These are phyloP conservation scores for Pachyrhynchus sulphureomaculatus DNA, from an alignment of 1,140 invertebrate species.

Conservation along the genomic window DNA sequence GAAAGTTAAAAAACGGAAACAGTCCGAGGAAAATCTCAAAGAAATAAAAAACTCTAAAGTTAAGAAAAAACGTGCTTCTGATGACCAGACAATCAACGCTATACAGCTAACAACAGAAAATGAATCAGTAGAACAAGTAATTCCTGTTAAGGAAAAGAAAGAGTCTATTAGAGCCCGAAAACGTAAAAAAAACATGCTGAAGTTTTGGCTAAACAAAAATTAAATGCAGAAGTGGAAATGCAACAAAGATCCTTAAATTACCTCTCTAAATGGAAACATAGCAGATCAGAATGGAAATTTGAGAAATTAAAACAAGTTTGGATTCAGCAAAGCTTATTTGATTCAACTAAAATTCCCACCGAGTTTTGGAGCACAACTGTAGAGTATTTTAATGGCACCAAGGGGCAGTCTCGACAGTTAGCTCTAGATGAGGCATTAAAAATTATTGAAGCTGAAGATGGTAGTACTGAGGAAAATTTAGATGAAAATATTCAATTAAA, in stretches of 20 bases:
- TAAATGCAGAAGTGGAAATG: slow-evolving; percentile 35
- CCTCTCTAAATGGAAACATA: slow-evolving; percentile 69
- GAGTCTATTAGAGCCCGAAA: slow-evolving; percentile 41
- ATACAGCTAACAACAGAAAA: no score
- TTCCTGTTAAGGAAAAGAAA: slow-evolving; percentile 18
- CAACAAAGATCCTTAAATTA: slow-evolving; percentile 56
- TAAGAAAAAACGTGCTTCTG: no score
- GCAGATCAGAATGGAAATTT: slow-evolving; percentile 72
- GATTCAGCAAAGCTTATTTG: slow-evolving; percentile 68
- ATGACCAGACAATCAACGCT: no score
- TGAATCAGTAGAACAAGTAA: neutral
- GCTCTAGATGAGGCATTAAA: slow-evolving; percentile 64
- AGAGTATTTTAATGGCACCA: slow-evolving; percentile 68
- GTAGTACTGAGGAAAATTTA: slow-evolving; percentile 43
- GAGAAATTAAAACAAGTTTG: slow-evolving; percentile 74
- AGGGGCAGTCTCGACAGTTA: slow-evolving; percentile 63
- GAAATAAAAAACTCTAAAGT: no score
- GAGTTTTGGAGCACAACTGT: slow-evolving; percentile 63
- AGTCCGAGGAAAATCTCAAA: no score
- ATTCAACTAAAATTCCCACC: slow-evolving; percentile 58
- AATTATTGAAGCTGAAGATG: slow-evolving; percentile 64
- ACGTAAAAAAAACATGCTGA: slow-evolving; percentile 37
- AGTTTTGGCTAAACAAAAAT: slow-evolving; percentile 39
- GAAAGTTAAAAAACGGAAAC: neutral
- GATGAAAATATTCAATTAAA: slow-evolving; percentile 42